Base-by-base conservation (phyloP, 2,797 vertebrate species). In the Rallus crepitans region DNA sequence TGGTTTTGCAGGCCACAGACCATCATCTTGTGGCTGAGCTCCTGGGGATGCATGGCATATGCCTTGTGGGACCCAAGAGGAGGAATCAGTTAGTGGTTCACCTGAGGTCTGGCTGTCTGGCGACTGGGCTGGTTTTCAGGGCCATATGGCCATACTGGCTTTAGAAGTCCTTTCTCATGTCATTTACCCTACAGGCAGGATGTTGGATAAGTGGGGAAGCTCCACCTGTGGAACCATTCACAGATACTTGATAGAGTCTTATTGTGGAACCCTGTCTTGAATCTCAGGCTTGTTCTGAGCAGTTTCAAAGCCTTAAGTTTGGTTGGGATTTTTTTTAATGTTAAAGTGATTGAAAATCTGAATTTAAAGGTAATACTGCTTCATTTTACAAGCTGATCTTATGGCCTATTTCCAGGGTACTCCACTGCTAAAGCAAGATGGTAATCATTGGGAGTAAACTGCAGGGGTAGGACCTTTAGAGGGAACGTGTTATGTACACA, bases 41-140 rank as follows among this genome's bases (percentile, higher is more conserved):
- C 68, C 40, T 0, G 2, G 52, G 45, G 42, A 12, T 3, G 3
- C 11, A 9, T 15, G 65, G 13, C 6, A 3, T 39, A 6, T 76
- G 47, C 18, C 42, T 87, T 3, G 0, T 56, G 50, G 52, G 42
- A 52, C 39, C 31, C 28, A 65, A 65, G 52, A 79, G 47, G 39
- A 73, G 24, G 24, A 76, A 15, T 10, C 24, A 39, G 25, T 47
- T 37, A 15, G 20, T 65, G 19, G 16, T 66, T 57, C 64, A 56
- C 17, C 13, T 7, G 9, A 61, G 48, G 24, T 11, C 15, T 31
- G 37, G 8, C 28, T 90, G 24, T 23, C n/a, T 45, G 37, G 21
- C 5, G 4, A 4, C 30, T 52, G 47, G 45, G 35, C 18, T 31
- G 45, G 14, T 13, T 86, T 81, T 75, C 24, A 33, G 70, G 11